Evolutionary conservation across 2,797 vertebrate species (phyloP).

Genomic region (Micropoecilia bifurca): DNA sequence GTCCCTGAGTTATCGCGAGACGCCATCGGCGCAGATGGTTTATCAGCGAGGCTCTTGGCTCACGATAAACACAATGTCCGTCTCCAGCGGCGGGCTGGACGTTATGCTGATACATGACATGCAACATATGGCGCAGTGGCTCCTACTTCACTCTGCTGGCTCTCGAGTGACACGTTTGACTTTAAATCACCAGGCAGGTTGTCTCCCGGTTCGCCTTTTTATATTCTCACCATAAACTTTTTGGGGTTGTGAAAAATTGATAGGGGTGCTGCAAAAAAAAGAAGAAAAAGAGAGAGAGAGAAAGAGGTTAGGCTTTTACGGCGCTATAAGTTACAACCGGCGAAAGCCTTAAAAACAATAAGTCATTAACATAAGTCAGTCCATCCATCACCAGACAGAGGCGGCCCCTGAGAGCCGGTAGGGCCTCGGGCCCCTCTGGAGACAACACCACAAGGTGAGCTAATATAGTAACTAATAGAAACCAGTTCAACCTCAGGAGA

Average conservation of each 20-base stretch:
- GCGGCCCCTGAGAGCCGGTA: conserved; percentile 54
- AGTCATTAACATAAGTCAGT: conserved; percentile 66
- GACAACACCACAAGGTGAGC: conserved; percentile 42
- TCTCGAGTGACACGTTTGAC: conserved; percentile 41
- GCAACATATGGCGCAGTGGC: conserved; percentile 47
- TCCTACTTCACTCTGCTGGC: conserved; percentile 32
- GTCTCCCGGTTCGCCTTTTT: conserved; percentile 26
- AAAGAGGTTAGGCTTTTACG: too few relatives aligned
- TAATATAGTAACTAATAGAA: conserved; percentile 57
- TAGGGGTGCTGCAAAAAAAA: conserved; percentile 29
- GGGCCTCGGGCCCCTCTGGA: conserved; percentile 49
- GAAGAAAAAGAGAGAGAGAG: conserved; percentile 9
- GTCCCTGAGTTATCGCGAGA: conserved; percentile 19
- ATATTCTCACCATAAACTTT: conserved; percentile 62
- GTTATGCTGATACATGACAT: conserved; percentile 40
- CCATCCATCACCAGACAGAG: conserved; percentile 64
- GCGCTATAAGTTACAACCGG: conserved; percentile 59
- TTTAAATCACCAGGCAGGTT: conserved; percentile 56
- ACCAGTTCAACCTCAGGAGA: conserved; percentile 50
- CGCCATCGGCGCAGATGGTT: conserved; percentile 47
- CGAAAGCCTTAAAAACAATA: conserved; percentile 71
- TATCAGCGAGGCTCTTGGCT: conserved; percentile 28
- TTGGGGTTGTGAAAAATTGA: conserved; percentile 62
- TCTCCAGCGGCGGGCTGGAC: conserved; percentile 38
- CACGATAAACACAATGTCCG: conserved; percentile 48